phyloP scores from a whole-genome alignment of 2,113 vertebrate species.

The Petaurus breviceps region DNA sequence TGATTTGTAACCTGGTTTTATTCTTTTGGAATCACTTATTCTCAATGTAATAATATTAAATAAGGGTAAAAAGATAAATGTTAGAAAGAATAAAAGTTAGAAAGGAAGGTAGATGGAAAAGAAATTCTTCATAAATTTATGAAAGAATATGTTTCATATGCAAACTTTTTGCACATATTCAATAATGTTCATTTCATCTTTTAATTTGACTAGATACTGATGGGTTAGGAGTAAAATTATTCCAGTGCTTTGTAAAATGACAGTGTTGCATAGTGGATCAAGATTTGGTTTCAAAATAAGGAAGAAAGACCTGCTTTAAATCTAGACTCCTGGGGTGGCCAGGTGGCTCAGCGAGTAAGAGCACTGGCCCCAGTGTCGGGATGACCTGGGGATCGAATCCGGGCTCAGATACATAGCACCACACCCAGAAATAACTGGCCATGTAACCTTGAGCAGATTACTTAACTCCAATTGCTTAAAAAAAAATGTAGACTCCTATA shows the following conservation, averaged over 20 bases:
- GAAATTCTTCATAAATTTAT: background rate
- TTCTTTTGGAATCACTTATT: constrained; percentile 8
- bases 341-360: too few relatives aligned
- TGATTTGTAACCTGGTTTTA: background rate
- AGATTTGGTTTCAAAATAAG: background rate
- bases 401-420: too few relatives aligned
- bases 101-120: background rate
- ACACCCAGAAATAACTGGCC: too few relatives aligned
- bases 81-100: background rate
- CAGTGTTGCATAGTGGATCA: background rate
- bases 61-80: background rate
- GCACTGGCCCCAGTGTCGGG: too few relatives aligned
- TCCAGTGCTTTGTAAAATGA: background rate
- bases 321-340: background rate
- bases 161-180: background rate
- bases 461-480: too few relatives aligned
- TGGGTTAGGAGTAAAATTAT: background rate
- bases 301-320: background rate
- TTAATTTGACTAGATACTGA: background rate
- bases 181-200: background rate
- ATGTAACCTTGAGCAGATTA: too few relatives aligned
- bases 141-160: background rate
- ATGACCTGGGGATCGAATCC: too few relatives aligned
- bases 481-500: background rate
- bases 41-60: background rate